Conservation (phyloP, 2,113 vertebrate genomes). For the Dryoscopus gambensis region DNA sequence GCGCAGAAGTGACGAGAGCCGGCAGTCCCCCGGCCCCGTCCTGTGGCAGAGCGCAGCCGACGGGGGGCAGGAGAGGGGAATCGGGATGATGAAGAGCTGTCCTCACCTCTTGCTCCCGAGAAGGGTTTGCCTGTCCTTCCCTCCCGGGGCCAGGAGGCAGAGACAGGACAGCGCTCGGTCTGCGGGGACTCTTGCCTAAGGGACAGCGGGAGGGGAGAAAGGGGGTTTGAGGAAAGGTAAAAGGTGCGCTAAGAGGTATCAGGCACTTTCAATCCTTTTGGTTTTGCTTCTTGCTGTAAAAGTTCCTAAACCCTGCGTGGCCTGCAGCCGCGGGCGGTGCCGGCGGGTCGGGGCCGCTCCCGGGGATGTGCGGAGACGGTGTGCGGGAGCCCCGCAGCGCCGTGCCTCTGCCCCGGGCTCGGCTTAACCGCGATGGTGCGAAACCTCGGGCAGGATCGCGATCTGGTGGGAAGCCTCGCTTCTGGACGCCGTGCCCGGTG, state of each 20-base stretch:
- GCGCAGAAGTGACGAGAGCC: not conserved
- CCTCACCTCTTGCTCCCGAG: too few species aligned
- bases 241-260: not conserved
- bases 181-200: too few species aligned
- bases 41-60: not conserved
- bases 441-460: too few species aligned
- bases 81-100: too few species aligned
- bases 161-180: not conserved
- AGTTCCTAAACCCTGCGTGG: not conserved
- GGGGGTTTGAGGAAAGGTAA: not conserved
- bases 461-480: not conserved
- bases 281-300: not conserved
- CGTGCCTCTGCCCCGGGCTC: not conserved
- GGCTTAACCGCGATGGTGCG: rapidly evolving
- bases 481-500: not conserved
- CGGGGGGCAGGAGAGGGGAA: rapidly evolving
- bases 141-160: not conserved
- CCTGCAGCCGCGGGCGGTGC: not conserved
- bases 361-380: not conserved
- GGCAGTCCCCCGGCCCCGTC: not conserved
- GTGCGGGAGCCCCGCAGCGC: not conserved
- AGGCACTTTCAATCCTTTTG: not conserved
- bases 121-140: too few species aligned
- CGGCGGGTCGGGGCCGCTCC: not conserved
- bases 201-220: not conserved